Conservation (phyloP, 2,888 invertebrate species). For the Rhagium mordax region DNA sequence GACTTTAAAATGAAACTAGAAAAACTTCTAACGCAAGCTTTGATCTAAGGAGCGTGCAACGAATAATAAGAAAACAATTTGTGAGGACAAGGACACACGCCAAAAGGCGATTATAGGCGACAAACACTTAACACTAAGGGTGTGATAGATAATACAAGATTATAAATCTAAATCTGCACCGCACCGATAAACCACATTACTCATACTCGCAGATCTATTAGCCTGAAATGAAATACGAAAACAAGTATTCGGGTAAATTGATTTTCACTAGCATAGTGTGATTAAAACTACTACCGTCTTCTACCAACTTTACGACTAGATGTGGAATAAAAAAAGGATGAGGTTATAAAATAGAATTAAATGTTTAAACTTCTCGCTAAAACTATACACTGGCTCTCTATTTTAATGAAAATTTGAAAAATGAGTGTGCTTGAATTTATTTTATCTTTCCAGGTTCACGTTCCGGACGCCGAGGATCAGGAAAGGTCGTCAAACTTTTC, state of each 20-base stretch:
- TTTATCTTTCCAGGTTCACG: slow-evolving; percentile 22
- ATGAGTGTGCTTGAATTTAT: not conserved
- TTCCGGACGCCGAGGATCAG: not conserved
- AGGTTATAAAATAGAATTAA: not conserved
- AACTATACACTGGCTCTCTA: not conserved
- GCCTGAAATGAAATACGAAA: too few species aligned
- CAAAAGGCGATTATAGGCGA: not conserved
- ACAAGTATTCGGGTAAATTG: too few species aligned
- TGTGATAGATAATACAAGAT: not conserved
- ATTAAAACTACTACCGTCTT: not conserved
- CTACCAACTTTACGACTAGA: not conserved
- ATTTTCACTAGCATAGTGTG: too few species aligned
- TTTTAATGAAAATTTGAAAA: not conserved
- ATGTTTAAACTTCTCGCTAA: not conserved
- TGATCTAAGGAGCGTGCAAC: not conserved
- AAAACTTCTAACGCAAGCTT: not conserved
- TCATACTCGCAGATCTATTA: not conserved
- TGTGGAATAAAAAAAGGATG: not conserved
- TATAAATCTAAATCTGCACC: not conserved
- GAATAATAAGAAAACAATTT: not conserved
- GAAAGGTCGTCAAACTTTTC: not conserved
- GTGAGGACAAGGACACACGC: not conserved
- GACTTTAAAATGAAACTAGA: too few species aligned
- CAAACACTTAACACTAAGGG: not conserved
- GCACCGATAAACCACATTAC: not conserved